These are phyloP conservation scores for Pemphredon lugubris DNA, from an alignment of 2,888 invertebrate species.

Conservation along the genomic window DNA sequence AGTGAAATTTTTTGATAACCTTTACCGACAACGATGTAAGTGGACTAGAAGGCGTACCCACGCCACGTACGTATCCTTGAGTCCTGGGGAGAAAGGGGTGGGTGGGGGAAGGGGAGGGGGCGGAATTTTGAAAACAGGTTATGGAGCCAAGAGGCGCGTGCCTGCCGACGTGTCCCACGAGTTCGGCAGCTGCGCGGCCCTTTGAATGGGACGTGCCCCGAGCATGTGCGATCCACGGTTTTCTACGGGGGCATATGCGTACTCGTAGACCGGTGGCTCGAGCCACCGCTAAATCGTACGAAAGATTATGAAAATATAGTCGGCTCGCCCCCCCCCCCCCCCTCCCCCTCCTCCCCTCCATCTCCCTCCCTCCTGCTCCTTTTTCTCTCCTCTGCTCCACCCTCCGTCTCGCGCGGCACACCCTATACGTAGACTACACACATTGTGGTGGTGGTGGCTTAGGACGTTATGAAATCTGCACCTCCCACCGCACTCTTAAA, in stretches of 20 bases:
- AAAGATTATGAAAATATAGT: slow-evolving; percentile 55
- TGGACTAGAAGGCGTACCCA: too few species aligned
- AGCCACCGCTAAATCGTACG: slow-evolving; percentile 41
- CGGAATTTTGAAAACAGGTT: slow-evolving; percentile 63
- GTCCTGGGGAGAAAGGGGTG: slow-evolving; percentile 19
- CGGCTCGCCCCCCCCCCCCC: slow-evolving; percentile 2
- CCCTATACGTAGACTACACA: neutral
- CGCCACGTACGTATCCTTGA: slow-evolving; percentile 26
- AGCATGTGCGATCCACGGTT: slow-evolving; percentile 71
- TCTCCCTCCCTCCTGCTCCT: neutral
- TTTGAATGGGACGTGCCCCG: slow-evolving; percentile 67
- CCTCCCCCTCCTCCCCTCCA: slow-evolving; percentile 11
- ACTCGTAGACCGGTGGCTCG: slow-evolving; percentile 46
- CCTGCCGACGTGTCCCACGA: slow-evolving; percentile 59
- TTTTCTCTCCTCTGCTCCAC: neutral
- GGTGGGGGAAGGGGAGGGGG: too few species aligned
- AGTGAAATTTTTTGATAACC: too few species aligned
- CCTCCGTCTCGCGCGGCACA: neutral
- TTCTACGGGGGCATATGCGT: slow-evolving; percentile 55
- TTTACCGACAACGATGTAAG: too few species aligned
- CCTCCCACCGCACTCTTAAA: slow-evolving; percentile 4
- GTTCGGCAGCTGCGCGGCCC: slow-evolving; percentile 70
- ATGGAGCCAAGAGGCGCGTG: slow-evolving; percentile 63
- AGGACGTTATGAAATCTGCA: slow-evolving; percentile 20
- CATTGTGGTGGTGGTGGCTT: slow-evolving; percentile 12